phyloP scores from a whole-genome alignment of 2,113 vertebrate species.

The Passer domesticus region DNA sequence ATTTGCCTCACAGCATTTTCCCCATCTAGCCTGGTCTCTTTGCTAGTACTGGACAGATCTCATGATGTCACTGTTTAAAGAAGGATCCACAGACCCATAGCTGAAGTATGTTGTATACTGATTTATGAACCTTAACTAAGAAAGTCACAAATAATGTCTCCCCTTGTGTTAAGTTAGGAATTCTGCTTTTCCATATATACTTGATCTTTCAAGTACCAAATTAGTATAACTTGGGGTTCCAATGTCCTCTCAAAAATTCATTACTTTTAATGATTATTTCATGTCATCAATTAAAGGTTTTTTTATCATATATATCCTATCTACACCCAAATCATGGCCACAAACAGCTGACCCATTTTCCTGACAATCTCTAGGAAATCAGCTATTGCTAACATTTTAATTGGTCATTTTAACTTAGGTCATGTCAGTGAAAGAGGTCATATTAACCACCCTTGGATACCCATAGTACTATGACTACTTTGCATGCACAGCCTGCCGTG shows the following conservation, averaged over 20 bases:
- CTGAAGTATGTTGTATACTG: not conserved
- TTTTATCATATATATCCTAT: not conserved
- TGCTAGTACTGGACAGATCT: not conserved
- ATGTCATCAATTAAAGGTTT: not conserved
- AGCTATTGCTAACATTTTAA: not conserved
- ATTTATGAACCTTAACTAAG: not conserved
- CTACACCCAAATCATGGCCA: not conserved
- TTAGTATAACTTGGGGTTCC: not conserved
- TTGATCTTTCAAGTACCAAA: not conserved
- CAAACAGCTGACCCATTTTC: not conserved
- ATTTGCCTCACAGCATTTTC: not conserved
- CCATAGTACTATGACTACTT: not conserved
- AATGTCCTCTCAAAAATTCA: not conserved
- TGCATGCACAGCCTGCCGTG: not conserved
- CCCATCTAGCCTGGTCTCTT: not conserved
- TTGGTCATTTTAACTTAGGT: not conserved
- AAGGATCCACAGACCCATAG: not conserved
- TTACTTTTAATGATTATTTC: not conserved
- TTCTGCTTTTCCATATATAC: not conserved
- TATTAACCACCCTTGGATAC: not conserved
- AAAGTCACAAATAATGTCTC: not conserved
- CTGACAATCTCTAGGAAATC: not conserved
- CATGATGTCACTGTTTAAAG: not conserved
- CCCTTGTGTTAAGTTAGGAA: not conserved
- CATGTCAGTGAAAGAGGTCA: not conserved